Evolutionary conservation across 2,888 invertebrate genomes (phyloP), one percentile per base, ranked within the genome.

Genomic region (Drosophila seclusa): DNA sequence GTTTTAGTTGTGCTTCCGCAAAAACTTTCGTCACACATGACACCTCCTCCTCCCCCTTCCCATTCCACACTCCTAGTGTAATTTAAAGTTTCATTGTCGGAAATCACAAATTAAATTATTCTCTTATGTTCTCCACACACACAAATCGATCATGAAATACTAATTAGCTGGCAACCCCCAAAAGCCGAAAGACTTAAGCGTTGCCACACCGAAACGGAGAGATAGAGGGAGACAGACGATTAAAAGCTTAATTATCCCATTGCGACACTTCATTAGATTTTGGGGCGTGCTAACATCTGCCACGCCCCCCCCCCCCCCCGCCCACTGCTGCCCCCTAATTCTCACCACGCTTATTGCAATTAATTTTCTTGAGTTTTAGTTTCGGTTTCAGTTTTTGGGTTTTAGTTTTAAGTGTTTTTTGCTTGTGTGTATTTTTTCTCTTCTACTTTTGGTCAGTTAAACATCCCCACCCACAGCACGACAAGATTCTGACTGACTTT

Each of bases 71-170:
- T 49, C 57, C 38, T 66, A 63, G 68, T 72, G 78, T 75, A 71
- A 74, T 81, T 80, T 81, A 78, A 78, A 78, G 74, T 80, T 75
- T 74, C 62, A 57, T 68, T 72, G 67, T 71, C 76, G 57, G 64
- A 82, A 83, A 83, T 81, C 77, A 68, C 76, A 81, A 88, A 87
- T 88, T 88, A 82, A 90, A 88, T 87, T 83, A 87, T 82, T 72
- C 76, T 80, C 54, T 18, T n/a, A 54, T 36, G 13, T 87, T 75
- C 76, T 82, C 74, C 82, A 79, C 71, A 76, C 69, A 65, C 82
- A 77, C 90, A 90, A 88, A 87, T 87, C 87, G 90, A 87, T 87
- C 87, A 90, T 90, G 90, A 87, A 87, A 88, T 83, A 90, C 82
- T 88, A 86, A 87, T 87, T 90, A 90, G 75, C 49, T 65, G 73